These are phyloP conservation scores for Arizona elegans DNA, from an alignment of 2,113 vertebrate species.

Conservation along the genomic window DNA sequence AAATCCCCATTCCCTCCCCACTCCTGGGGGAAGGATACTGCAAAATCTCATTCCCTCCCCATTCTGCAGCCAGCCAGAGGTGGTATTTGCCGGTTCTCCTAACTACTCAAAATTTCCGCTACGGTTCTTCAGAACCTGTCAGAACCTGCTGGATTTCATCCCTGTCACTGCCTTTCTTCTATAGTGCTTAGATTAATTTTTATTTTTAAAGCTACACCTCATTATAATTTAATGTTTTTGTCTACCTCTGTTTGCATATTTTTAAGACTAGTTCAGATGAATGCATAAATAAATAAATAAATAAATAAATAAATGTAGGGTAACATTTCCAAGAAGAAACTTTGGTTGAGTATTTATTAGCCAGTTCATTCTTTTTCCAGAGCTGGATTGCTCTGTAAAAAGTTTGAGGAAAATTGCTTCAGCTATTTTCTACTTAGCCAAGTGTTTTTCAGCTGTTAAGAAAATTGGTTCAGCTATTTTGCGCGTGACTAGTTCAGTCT, in stretches of 20 bases:
- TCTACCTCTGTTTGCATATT: neutral
- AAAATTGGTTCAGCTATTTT: constrained; percentile 65
- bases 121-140: too few species aligned
- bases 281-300: neutral
- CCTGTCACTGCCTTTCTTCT: neutral
- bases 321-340: constrained; percentile 12
- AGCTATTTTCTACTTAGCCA: constrained; percentile 62
- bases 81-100: too few species aligned
- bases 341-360: constrained; percentile 11
- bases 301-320: neutral
- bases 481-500: constrained; percentile 29
- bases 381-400: constrained; percentile 48
- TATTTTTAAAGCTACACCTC: neutral
- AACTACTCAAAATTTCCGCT: too few species aligned
- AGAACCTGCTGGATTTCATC: too few species aligned
- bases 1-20: too few species aligned
- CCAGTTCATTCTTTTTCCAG: constrained; percentile 37
- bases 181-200: neutral
- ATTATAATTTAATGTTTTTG: neutral
- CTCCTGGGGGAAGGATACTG: too few species aligned
- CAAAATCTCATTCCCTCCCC: too few species aligned
- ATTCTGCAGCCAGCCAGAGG: too few species aligned
- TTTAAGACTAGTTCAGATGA: neutral
- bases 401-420: constrained; percentile 61
- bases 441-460: constrained; percentile 67